A percentile compares a stretch with the other conserved stretches of the same genome.
Conservation (phyloP, 2,113 vertebrate genomes). For the Pollimyrus isidori region DNA sequence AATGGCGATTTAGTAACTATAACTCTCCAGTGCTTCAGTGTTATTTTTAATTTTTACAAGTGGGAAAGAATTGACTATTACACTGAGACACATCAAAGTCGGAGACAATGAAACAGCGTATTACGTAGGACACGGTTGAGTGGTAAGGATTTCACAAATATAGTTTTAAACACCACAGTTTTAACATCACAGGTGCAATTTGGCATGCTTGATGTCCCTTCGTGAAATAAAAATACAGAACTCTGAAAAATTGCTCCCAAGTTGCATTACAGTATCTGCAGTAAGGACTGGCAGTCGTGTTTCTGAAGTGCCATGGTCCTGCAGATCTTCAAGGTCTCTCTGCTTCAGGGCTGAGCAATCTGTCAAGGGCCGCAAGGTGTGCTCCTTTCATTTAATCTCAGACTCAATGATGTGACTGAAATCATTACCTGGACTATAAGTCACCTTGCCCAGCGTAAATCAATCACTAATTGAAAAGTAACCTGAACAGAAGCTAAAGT, state of each 20-base stretch:
- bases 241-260: not conserved
- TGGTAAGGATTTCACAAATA: not conserved
- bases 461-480: conserved; percentile 26
- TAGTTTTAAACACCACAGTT: not conserved
- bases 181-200: not conserved
- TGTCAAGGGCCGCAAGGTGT: not conserved
- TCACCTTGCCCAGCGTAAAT: not conserved
- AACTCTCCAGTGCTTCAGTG: not conserved
- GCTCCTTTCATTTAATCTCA: not conserved
- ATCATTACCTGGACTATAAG: not conserved
- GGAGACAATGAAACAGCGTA: not conserved
- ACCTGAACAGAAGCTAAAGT: not conserved
- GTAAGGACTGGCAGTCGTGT: not conserved
- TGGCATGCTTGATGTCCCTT: not conserved
- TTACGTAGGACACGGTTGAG: not conserved
- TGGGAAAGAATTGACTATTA: not conserved
- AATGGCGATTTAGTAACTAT: not conserved
- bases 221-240: not conserved
- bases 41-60: not conserved
- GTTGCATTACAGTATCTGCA: not conserved
- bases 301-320: not conserved
- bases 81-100: not conserved
- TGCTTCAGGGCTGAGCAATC: not conserved
- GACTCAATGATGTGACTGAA: not conserved
- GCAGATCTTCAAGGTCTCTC: not conserved